Base-by-base conservation (phyloP, 2,888 invertebrate genomes). In the Netelia inedita region DNA sequence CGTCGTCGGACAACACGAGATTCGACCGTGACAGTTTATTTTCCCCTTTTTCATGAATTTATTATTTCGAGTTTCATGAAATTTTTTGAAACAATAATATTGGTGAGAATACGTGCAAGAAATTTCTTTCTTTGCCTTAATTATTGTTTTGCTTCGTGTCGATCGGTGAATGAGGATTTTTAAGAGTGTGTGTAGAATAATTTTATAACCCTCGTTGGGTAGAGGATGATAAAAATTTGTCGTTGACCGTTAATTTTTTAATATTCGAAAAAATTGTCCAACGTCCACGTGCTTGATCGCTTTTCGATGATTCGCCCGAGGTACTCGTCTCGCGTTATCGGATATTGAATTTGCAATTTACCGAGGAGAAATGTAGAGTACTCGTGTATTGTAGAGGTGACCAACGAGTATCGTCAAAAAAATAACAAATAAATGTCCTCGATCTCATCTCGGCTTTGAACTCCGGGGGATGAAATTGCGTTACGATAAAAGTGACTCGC, bases 291-390 rank as follows among this genome's bases (percentile, higher is more conserved):
- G 46, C 11, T 14, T 46, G 11, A 46, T 46, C 1, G 10, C 46
- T 46, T 46, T 46, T 46, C 46, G 14, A 46, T 46, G 14, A 46
- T 14, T 46, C 14, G 46, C 46, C 0, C 14, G 11, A 11, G 11
- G 16, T n/a, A 28, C 28, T 28, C 28, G 28, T 6, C 16, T 43
- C 57, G 19, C 5, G 23, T 41, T 10, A 59, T 78, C 59, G 3
- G 14, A 23, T 50, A 69, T 69, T 78, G 68, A 69, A 69, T 78
- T 78, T 59, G 28, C 50, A 46, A 78, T 78, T 61, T 59, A 16
- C 66, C 57, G 19, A n/a, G 16, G 19, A 57, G 21, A 35, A 69
- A 53, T 50, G 46, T 28, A 28, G 55, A 23, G 5, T 46, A 14
- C 14, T 2, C 10, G 16, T 14, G 63, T 16, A 28, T 53, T 16